Base-by-base conservation (phyloP, 2,888 invertebrate genomes). In the Empis stercorea region DNA sequence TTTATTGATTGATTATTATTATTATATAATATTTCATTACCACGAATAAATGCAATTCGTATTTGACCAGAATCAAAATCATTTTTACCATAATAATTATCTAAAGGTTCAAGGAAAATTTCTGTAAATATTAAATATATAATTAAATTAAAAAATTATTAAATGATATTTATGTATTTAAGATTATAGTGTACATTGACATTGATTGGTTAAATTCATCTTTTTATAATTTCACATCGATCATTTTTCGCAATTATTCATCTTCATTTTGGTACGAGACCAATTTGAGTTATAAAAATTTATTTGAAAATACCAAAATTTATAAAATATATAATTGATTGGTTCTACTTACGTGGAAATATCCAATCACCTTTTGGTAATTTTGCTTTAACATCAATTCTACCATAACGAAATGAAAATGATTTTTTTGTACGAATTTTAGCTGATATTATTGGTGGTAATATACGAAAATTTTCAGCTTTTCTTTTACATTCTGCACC, bases 311-410 rank as follows among this genome's bases (percentile, higher is more conserved):
- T n/a, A n/a, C n/a, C n/a, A n/a, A n/a, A n/a, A n/a, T n/a, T n/a
- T n/a, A n/a, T n/a, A n/a, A n/a, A n/a, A n/a, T n/a, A n/a, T n/a
- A n/a, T n/a, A n/a, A n/a, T n/a, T n/a, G n/a, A n/a, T n/a, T n/a
- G n/a, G n/a, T n/a, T n/a, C n/a, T n/a, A 57, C 57, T 69, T 67
- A 85, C 84, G 73, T 45, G 87, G 86, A 58, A 82, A 75, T 16
- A 87, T 68, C 87, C 87, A 87, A 60, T 86, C 82, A 1, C 87
- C 87, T 51, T 73, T 72, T 0, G 87, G 85, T 20, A 87, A 59
- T 62, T 80, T 82, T 0, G 86, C 87, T 17, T 76, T 73, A 3
- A 87, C 69, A 58, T 80, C 76, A 13, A 87, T 70, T 36, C 70
- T 74, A 11, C 86, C 87, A 59, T 82, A 85, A 10, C 73, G 73